Conservation (phyloP, 2,113 vertebrate species). For the Paedocypris sp. region DNA sequence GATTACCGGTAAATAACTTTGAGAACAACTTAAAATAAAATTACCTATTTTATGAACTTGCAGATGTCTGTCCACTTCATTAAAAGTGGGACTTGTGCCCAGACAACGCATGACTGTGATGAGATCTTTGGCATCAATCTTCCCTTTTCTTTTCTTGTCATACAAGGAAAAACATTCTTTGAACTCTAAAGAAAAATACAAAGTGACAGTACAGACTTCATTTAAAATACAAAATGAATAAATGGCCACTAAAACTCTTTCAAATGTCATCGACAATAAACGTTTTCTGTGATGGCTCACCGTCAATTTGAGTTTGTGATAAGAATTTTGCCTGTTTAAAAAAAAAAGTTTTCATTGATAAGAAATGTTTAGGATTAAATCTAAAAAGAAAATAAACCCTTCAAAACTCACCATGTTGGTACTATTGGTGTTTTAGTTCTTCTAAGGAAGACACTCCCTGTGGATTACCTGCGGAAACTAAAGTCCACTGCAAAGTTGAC, state of each 20-base stretch:
- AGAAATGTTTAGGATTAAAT: not conserved
- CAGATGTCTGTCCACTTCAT: conserved; percentile 75
- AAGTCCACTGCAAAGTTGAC: conserved; percentile 31
- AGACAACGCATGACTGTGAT: conserved; percentile 83
- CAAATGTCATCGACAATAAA: not conserved
- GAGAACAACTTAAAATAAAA: not conserved
- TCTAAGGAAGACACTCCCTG: conserved; percentile 5
- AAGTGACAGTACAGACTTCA: too few species aligned
- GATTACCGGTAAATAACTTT: too few species aligned
- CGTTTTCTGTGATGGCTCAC: conserved; percentile 37
- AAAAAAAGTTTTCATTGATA: not conserved
- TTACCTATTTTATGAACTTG: conserved; percentile 78
- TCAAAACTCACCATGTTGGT: conserved; percentile 33
- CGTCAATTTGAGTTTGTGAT: conserved; percentile 55
- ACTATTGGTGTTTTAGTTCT: not conserved
- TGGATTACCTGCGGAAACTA: conserved; percentile 22
- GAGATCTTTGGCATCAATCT: conserved; percentile 74
- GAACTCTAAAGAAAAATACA: conserved; percentile 73
- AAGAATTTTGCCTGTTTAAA: conserved; percentile 58
- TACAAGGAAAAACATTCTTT: conserved; percentile 96
- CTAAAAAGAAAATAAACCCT: not conserved
- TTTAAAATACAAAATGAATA: not conserved
- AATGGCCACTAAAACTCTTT: not conserved
- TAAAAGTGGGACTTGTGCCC: conserved; percentile 74
- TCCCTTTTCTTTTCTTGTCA: conserved; percentile 83